Conservation (phyloP, 1,140 invertebrate species). For the Agraylea sexmaculata region DNA sequence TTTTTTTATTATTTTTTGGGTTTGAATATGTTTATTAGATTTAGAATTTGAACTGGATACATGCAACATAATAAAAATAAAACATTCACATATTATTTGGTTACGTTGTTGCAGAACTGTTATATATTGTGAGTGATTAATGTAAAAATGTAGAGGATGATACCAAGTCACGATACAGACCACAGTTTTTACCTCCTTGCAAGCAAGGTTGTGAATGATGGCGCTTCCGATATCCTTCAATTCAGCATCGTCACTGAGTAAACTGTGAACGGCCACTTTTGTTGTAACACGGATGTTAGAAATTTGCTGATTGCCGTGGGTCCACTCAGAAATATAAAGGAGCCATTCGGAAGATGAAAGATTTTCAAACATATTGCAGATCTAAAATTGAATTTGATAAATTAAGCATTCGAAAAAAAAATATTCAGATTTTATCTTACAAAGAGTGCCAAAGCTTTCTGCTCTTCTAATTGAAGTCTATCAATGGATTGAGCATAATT, state of each 20-base stretch:
- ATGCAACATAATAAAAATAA: conserved; percentile 24
- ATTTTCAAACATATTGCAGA: conserved; percentile 86
- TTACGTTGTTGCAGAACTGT: too few species aligned
- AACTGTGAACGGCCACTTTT: conserved; percentile 75
- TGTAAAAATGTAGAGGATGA: too few species aligned
- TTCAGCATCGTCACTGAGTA: conserved; percentile 58
- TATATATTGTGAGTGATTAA: too few species aligned
- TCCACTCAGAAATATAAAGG: conserved; percentile 87
- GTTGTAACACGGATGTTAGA: conserved; percentile 86
- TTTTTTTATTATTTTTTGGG: too few species aligned
- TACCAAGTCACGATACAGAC: conserved; percentile 57
- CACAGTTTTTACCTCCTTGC: conserved; percentile 95
- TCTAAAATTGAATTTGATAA: conserved; percentile 38
- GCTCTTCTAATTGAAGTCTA: conserved; percentile 59
- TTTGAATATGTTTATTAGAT: too few species aligned
- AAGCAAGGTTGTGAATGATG: conserved; percentile 81
- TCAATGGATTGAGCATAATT: conserved; percentile 80
- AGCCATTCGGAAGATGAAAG: conserved; percentile 83
- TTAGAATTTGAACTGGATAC: too few species aligned
- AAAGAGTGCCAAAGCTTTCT: conserved; percentile 66
- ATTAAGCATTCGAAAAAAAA: conserved; percentile 1
- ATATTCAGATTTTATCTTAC: conserved; percentile 43
- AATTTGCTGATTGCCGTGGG: conserved; percentile 54
- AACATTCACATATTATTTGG: too few species aligned
- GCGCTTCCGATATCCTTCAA: conserved; percentile 72